Conservation (phyloP, 35 echinoderm and acorn worm species). For the Stichopus chloronotus region DNA sequence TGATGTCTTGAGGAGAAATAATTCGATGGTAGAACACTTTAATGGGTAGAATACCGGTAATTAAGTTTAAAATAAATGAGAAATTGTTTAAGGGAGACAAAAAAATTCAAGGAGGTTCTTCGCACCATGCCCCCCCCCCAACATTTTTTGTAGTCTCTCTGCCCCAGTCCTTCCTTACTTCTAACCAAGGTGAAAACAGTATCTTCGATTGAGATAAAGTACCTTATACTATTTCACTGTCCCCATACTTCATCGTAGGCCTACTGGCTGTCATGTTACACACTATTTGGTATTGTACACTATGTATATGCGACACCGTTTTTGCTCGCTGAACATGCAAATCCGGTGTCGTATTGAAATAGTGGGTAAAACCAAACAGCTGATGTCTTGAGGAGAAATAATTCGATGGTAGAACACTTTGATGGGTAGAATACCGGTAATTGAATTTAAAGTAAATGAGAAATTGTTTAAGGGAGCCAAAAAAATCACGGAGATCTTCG, state of each 20-base stretch:
- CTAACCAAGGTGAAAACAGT: too few relatives aligned
- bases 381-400: background rate
- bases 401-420: constrained; percentile 5
- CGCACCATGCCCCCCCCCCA: background rate
- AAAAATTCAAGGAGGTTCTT: background rate
- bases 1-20: background rate
- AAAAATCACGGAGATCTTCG: background rate
- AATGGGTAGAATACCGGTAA: background rate
- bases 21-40: constrained; percentile 5
- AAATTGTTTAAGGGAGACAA: background rate
- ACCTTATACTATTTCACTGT: too few relatives aligned
- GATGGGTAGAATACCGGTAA: background rate
- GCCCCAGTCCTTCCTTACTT: background rate
- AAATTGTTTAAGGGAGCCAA: background rate
- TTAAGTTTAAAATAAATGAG: background rate
- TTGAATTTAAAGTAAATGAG: background rate
- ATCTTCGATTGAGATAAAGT: too few relatives aligned
- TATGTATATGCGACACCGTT: too few relatives aligned
- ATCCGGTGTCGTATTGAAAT: too few relatives aligned
- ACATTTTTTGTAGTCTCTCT: too few relatives aligned
- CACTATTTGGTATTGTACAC: too few relatives aligned
- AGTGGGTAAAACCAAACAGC: background rate
- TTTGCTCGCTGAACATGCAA: too few relatives aligned
- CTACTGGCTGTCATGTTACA: too few relatives aligned
- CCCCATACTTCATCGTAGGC: too few relatives aligned